phyloP scores from a whole-genome alignment of 1,140 invertebrate genomes.

The Meteorus sp. region DNA sequence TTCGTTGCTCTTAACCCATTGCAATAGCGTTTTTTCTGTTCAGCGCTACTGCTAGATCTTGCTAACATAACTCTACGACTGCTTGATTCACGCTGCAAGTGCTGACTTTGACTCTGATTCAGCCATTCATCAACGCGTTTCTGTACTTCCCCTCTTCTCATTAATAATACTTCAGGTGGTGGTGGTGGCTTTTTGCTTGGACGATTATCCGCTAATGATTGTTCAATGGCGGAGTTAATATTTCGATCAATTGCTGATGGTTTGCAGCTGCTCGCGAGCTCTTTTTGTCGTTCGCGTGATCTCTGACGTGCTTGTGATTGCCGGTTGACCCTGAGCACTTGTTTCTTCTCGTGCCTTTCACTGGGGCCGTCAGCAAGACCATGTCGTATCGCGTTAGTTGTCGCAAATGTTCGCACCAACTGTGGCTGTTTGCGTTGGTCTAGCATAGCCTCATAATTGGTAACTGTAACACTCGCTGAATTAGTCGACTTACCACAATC shows the following conservation, averaged over 20 bases:
- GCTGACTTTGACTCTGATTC: conserved; percentile 43
- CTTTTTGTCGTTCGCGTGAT: conserved; percentile 38
- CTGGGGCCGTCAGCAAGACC: conserved; percentile 22
- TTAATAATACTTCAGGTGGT: conserved; percentile 33
- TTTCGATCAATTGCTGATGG: background rate
- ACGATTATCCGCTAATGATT: background rate
- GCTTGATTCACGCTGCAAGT: conserved; percentile 30
- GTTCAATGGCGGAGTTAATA: background rate
- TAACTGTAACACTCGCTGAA: conserved; percentile 36
- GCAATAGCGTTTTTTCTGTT: conserved; percentile 37
- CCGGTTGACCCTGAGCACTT: conserved; percentile 38
- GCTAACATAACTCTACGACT: conserved; percentile 28
- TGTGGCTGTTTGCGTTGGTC: conserved; percentile 33
- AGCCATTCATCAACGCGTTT: conserved; percentile 48
- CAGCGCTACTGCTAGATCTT: conserved; percentile 45
- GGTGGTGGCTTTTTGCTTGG: conserved; percentile 2
- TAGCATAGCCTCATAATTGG: conserved; percentile 41
- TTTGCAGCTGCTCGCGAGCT: conserved; percentile 8
- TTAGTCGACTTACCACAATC: conserved; percentile 42
- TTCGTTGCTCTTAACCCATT: conserved; percentile 39
- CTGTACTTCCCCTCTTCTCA: conserved; percentile 45
- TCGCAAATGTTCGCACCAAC: conserved; percentile 21
- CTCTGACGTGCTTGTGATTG: conserved; percentile 45
- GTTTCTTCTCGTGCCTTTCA: conserved; percentile 28
- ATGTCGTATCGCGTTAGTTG: conserved; percentile 10